Evolutionary conservation across 2,113 vertebrate species (phyloP).

Genomic region (Cromileptes altivelis): DNA sequence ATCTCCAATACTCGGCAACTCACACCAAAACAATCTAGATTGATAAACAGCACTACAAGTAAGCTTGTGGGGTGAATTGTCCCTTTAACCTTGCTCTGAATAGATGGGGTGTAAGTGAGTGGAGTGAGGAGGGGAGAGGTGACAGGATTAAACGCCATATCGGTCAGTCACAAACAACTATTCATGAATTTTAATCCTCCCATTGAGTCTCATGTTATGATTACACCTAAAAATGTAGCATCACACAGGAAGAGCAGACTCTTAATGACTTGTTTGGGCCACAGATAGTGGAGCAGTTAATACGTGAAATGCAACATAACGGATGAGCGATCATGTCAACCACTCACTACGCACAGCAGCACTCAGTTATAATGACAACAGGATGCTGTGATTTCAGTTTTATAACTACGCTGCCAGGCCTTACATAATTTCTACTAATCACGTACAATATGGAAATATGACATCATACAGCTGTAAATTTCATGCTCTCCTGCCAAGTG

Average conservation of each 20-base stretch:
- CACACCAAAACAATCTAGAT: too few species aligned
- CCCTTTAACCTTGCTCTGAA: slow-evolving; percentile 40
- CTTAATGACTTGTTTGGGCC: background rate
- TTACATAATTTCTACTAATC: slow-evolving; percentile 66
- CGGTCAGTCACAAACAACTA: slow-evolving; percentile 31
- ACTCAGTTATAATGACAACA: slow-evolving; percentile 34
- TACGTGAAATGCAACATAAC: slow-evolving; percentile 17
- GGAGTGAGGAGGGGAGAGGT: slow-evolving; percentile 23
- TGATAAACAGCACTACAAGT: too few species aligned
- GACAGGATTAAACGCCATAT: slow-evolving; percentile 52
- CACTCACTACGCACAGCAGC: slow-evolving; percentile 16
- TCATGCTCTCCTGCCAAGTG: background rate
- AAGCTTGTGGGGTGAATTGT: too few species aligned
- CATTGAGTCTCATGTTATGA: background rate
- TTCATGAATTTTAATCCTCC: slow-evolving; percentile 9
- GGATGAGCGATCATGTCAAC: slow-evolving; percentile 18
- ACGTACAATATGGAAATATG: slow-evolving; percentile 37
- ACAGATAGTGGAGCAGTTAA: slow-evolving; percentile 5
- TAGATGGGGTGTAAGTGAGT: slow-evolving; percentile 25
- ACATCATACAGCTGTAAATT: slow-evolving; percentile 12
- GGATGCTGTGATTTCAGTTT: slow-evolving; percentile 45
- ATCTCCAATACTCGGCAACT: too few species aligned
- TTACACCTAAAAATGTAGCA: background rate
- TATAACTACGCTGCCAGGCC: slow-evolving; percentile 15
- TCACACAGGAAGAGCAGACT: background rate